Evolutionary conservation across 2,797 vertebrate species (phyloP).

Genomic region (Myotis findleyi): DNA sequence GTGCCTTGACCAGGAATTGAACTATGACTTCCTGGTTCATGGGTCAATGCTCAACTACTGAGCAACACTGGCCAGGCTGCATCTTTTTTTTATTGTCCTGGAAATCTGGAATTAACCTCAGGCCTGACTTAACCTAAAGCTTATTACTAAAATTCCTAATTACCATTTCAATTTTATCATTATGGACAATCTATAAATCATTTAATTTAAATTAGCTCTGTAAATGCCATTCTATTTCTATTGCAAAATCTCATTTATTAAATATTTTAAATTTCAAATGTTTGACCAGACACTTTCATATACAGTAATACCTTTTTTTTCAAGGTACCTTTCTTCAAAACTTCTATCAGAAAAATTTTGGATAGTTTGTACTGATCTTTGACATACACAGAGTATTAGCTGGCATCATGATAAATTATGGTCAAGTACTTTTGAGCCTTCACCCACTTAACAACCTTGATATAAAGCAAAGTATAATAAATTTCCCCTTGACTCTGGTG

Average conservation of each 20-base stretch:
- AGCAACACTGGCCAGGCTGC: background rate
- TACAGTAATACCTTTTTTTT: background rate
- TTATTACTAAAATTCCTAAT: constrained; percentile 31
- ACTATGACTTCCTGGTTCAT: background rate
- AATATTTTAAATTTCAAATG: background rate
- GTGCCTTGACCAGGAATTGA: background rate
- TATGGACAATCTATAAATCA: background rate
- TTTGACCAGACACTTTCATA: background rate
- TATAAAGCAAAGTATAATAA: background rate
- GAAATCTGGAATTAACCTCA: background rate
- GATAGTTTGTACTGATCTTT: background rate
- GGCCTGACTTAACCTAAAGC: background rate
- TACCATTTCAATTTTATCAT: constrained; percentile 30
- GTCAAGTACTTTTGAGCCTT: background rate
- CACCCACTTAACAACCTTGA: background rate
- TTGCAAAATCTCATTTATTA: background rate
- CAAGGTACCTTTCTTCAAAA: background rate
- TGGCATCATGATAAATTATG: background rate
- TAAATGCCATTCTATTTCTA: constrained; percentile 5
- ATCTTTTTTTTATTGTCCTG: background rate
- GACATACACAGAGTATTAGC: background rate
- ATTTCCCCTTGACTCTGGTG: background rate
- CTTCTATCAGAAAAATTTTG: background rate
- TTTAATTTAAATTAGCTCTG: background rate
- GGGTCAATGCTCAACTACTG: background rate